Conservation (phyloP, 2,113 vertebrate species). For the Pelvicachromis taeniatus region DNA sequence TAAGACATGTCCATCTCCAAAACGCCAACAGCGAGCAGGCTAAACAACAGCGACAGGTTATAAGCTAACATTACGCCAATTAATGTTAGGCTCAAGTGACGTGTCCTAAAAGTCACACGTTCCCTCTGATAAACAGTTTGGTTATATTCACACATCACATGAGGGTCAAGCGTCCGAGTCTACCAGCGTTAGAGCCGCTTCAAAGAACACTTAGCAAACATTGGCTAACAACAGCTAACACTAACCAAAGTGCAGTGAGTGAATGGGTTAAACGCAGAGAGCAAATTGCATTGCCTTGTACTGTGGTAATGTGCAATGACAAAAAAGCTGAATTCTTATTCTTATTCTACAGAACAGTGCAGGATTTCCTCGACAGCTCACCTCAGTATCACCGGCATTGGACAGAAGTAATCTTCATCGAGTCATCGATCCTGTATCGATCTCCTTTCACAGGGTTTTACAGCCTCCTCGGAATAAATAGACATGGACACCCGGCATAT, state of each 20-base stretch:
- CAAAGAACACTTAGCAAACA: background rate
- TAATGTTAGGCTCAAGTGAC: background rate
- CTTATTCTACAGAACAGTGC: background rate
- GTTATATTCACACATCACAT: too few species aligned
- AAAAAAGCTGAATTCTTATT: too few species aligned
- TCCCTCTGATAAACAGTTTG: too few species aligned
- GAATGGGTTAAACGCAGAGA: too few species aligned
- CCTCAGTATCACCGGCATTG: background rate
- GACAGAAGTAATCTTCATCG: background rate
- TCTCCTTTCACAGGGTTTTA: background rate
- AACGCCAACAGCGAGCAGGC: background rate
- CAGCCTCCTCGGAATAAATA: background rate
- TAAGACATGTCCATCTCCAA: background rate
- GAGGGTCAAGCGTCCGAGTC: too few species aligned
- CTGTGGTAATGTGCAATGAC: too few species aligned
- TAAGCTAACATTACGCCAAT: background rate
- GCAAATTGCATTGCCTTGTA: too few species aligned
- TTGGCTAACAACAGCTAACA: background rate
- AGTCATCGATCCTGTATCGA: background rate
- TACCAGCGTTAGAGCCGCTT: background rate
- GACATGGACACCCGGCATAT: rapidly evolving
- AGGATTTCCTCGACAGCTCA: background rate
- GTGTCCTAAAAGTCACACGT: too few species aligned
- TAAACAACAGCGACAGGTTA: background rate
- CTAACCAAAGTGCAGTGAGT: background rate